A percentile compares a stretch with the other conserved stretches of the same genome.
Evolutionary conservation across 2,888 invertebrate genomes (phyloP).

Genomic region (Drosophila ezoana): DNA sequence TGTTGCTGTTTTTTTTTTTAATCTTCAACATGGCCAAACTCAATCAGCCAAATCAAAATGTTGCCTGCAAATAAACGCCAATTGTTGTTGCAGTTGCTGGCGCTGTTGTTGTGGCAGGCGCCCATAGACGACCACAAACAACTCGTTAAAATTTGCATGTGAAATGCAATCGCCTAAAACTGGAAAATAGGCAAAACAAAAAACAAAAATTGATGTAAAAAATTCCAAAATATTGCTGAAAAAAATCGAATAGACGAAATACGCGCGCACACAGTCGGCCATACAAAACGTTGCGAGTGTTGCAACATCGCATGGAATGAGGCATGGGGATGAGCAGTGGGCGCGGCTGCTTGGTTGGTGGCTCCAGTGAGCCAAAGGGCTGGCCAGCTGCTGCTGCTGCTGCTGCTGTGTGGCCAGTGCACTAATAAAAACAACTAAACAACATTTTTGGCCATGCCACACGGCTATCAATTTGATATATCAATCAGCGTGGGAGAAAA

Average conservation of each 20-base stretch:
- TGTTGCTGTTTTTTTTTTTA: slow-evolving; percentile 5
- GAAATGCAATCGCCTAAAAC: slow-evolving; percentile 73
- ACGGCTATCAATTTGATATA: slow-evolving; percentile 76
- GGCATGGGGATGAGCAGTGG: background rate
- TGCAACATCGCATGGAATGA: background rate
- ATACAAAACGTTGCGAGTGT: slow-evolving; percentile 9
- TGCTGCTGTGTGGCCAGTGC: slow-evolving; percentile 7
- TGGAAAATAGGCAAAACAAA: slow-evolving; percentile 25
- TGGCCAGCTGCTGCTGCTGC: slow-evolving; percentile 24
- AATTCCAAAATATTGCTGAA: slow-evolving; percentile 9
- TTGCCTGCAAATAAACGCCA: slow-evolving; percentile 68
- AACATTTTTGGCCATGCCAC: slow-evolving; percentile 52
- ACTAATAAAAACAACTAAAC: slow-evolving; percentile 46
- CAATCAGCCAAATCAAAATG: slow-evolving; percentile 73
- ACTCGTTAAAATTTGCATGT: slow-evolving; percentile 78
- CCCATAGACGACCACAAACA: slow-evolving; percentile 70
- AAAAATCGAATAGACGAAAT: slow-evolving; percentile 21
- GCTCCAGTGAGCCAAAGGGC: slow-evolving; percentile 13
- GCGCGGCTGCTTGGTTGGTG: background rate
- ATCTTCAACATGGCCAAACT: slow-evolving; percentile 44
- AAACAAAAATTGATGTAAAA: slow-evolving; percentile 5
- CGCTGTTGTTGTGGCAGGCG: slow-evolving; percentile 50
- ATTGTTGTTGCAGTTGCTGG: slow-evolving; percentile 47
- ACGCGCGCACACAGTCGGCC: slow-evolving; percentile 20
- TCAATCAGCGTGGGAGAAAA: slow-evolving; percentile 65